Evolutionary conservation across 2,888 invertebrate species (phyloP), one percentile per base, ranked within the genome.

Genomic region (Lycocerus yunnanus): DNA sequence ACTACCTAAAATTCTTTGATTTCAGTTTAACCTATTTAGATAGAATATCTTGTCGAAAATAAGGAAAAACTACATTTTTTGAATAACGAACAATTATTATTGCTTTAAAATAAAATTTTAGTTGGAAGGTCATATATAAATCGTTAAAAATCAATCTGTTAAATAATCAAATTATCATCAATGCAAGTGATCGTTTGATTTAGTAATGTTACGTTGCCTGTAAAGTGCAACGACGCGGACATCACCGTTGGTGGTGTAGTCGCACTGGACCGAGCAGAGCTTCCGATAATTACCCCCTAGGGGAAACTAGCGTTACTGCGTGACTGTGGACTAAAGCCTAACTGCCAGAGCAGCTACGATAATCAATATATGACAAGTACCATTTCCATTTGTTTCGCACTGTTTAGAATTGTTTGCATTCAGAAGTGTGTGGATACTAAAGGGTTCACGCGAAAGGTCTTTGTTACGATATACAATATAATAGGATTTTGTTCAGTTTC

Each of bases 281-380:
- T 71, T 71, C 67, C 72, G 70, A 78, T 78, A 78, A 78, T 78
- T 78, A 76, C 68, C 73, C 78, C 76, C 78, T 43, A 60, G 78
- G 78, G 76, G 71, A 78, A 20, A 70, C 71, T 78, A 71, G 71
- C 71, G 72, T 60, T 74, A 69, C 76, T 76, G 76, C 78, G 78
- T 78, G 78, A 74, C 76, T 76, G 70, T 66, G 68, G 71, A 68
- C 76, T 69, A 58, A 71, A 69, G 74, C 66, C 61, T 60, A 74
- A 75, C 71, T 68, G 75, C 72, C 71, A 68, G 67, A 76, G 76
- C 77, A 77, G 77, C 77, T 78, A 71, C 69, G 75, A 78, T 77
- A 78, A 78, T 78, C 78, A 77, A 78, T 78, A 78, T 77, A 78
- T 78, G 78, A 78, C 78, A 78, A 78, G 77, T 78, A 73, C 78